Base-by-base conservation (phyloP, 2,113 vertebrate genomes). In the Silurus glanis region DNA sequence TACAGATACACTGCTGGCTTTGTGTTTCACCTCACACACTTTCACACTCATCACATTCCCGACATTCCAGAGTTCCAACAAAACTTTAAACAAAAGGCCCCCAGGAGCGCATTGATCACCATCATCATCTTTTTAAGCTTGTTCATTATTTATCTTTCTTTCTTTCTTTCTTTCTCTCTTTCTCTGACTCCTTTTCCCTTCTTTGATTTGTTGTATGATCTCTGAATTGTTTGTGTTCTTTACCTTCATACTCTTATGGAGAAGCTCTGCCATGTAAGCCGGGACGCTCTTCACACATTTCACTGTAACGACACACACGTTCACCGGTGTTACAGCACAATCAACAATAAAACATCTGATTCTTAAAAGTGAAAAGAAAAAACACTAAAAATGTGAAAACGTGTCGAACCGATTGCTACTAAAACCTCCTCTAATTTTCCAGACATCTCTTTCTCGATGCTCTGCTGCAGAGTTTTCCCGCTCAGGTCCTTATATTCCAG, bases 381-480 rank as follows among this genome's bases (percentile, higher is more conserved):
- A 1, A 1, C 28, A 37, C 1, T 37, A 37, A 37, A 2, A 37
- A 37, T 37, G 37, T 37, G 37, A 37, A 37, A 37, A 37, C 37
- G 37, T 86, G 23, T 55, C 92, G 87, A 93, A 97, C 97, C 97
- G 64, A 97, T 91, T 49, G 97, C 95, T 89, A 97, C 92, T 0
- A 98, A 93, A 4, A 97, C 90, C 5, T 95, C 87, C 91, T 96
- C 94, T 88, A 97, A 91, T 84, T 91, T 49, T 23, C 96, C 96
- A 23, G 96, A 97, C 91, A 97, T 94, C 92, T 98, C 97, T 13
- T 94, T 91, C 89, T 95, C 93, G 45, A 98, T 96, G 92, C 95
- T 97, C 66, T 97, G 94, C 92, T 96, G 96, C 61, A 98, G 94
- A 79, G 93, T 95, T 92, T 96, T 97, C 85, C 96, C 96, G 85